A percentile compares a stretch with the other conserved stretches of the same genome.
Evolutionary conservation across 2,888 invertebrate genomes (phyloP).

Genomic region (Thera britannica): DNA sequence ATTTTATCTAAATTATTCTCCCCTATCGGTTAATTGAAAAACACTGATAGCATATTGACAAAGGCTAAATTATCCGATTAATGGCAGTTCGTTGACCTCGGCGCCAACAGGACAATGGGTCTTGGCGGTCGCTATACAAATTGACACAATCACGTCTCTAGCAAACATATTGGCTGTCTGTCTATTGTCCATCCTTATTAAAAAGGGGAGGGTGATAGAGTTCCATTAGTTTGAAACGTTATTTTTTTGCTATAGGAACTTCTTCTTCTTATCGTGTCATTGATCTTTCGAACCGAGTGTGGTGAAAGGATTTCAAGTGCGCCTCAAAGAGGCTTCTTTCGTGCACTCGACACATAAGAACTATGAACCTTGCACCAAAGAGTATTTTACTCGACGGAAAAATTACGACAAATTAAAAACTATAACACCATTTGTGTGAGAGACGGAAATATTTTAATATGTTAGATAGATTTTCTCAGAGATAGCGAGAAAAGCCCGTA

Average conservation of each 20-base stretch:
- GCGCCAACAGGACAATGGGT: conserved; percentile 32
- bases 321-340: too few species aligned
- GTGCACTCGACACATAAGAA: too few species aligned
- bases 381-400: too few species aligned
- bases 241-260: neutral
- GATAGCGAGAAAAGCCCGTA: too few species aligned
- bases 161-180: conserved; percentile 48
- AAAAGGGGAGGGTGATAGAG: conserved; percentile 19
- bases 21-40: conserved; percentile 46
- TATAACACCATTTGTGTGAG: too few species aligned
- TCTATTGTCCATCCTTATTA: conserved; percentile 27
- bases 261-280: too few species aligned
- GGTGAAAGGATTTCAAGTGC: too few species aligned
- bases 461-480: too few species aligned
- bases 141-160: conserved; percentile 55
- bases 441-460: too few species aligned
- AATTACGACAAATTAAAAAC: too few species aligned
- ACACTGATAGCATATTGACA: conserved; percentile 53
- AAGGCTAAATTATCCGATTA: conserved; percentile 48
- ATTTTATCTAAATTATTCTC: conserved; percentile 30
- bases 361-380: too few species aligned
- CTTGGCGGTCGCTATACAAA: conserved; percentile 50
- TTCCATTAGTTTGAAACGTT: neutral
- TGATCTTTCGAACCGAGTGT: too few species aligned
- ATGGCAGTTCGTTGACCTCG: conserved; percentile 46